A percentile compares a stretch with the other conserved stretches of the same genome.
These are phyloP conservation scores for Chloromyia formosa DNA, from an alignment of 2,888 invertebrate species.

Conservation along the genomic window DNA sequence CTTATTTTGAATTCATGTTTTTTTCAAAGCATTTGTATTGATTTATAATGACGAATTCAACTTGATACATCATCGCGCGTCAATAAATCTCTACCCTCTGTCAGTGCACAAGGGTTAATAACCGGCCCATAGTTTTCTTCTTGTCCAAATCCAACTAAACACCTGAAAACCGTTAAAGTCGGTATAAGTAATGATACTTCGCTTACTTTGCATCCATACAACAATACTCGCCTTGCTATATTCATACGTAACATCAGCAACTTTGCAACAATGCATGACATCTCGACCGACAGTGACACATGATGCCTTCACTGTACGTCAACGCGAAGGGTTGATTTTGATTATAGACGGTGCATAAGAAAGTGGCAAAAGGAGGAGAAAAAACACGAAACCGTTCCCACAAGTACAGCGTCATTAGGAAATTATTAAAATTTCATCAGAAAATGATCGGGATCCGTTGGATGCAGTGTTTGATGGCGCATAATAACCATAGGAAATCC, in stretches of 20 bases:
- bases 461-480: slow-evolving; percentile 28
- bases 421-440: slow-evolving; percentile 49
- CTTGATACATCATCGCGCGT: too few species aligned
- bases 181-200: slow-evolving; percentile 21
- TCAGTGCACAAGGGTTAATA: slow-evolving; percentile 3
- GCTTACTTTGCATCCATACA: slow-evolving; percentile 13
- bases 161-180: slow-evolving; percentile 38
- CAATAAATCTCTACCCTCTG: too few species aligned
- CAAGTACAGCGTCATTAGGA: slow-evolving; percentile 44
- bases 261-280: slow-evolving; percentile 3
- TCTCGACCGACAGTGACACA: slow-evolving; percentile 13
- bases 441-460: slow-evolving; percentile 18
- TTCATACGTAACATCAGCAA: neutral
- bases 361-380: neutral
- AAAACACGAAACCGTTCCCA: slow-evolving; percentile 34
- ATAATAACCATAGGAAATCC: slow-evolving; percentile 45
- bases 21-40: too few species aligned
- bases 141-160: slow-evolving; percentile 9
- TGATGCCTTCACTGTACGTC: slow-evolving; percentile 6
- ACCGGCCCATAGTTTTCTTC: neutral
- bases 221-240: neutral
- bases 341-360: neutral
- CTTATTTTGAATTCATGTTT: too few species aligned
- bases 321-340: slow-evolving; percentile 25
- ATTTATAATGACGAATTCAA: too few species aligned